A percentile compares a stretch with the other conserved stretches of the same genome.
Conservation (phyloP, 2,113 vertebrate species). For the Acrocephalus kingi region DNA sequence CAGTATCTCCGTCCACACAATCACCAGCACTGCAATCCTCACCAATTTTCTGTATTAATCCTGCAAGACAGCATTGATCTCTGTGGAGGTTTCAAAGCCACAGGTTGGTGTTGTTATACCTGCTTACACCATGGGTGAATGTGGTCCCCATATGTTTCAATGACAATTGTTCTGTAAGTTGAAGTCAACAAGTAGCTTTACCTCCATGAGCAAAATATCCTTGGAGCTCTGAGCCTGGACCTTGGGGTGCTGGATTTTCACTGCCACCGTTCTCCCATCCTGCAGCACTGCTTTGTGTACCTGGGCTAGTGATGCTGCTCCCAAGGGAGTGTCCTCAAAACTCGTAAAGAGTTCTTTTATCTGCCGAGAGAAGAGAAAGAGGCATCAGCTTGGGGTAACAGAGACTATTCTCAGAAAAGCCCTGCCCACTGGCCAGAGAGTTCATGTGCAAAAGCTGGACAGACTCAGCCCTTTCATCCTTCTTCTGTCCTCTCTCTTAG, state of each 20-base stretch:
- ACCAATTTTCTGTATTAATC: neutral
- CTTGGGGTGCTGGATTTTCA: slow-evolving; percentile 98
- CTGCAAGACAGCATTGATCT: neutral
- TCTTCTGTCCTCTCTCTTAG: neutral
- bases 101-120: neutral
- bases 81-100: neutral
- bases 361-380: slow-evolving; percentile 71
- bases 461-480: neutral
- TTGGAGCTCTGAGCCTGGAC: slow-evolving; percentile 89
- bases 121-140: neutral
- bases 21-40: neutral
- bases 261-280: slow-evolving; percentile 91
- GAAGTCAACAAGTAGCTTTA: slow-evolving; percentile 55
- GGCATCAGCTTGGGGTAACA: neutral
- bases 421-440: neutral
- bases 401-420: neutral
- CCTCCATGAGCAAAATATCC: slow-evolving; percentile 96
- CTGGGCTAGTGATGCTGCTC: slow-evolving; percentile 95
- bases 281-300: slow-evolving; percentile 92
- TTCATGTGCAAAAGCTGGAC: neutral
- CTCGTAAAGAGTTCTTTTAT: slow-evolving; percentile 87
- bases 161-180: neutral
- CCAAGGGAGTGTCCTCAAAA: slow-evolving; percentile 90
- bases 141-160: rapidly evolving
- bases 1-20: neutral